Percentiles rank a stretch among this genome's conserved stretches.
Conservation (phyloP, 2,797 vertebrate species). For the Smutsia gigantea region DNA sequence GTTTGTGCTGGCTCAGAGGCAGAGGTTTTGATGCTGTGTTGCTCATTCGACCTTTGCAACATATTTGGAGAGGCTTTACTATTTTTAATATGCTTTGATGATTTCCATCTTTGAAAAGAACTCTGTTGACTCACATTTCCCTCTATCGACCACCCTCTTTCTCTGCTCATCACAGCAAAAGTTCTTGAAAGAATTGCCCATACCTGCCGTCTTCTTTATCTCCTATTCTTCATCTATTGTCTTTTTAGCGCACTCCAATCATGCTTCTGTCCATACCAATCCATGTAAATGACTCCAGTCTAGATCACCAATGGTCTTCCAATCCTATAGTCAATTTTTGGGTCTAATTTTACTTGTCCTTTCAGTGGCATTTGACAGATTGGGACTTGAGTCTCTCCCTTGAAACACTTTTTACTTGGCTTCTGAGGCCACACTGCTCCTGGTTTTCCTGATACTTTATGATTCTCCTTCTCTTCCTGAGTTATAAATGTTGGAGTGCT, state of each 20-base stretch:
- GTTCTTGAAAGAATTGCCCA: neutral
- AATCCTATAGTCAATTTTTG: neutral
- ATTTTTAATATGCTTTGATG: neutral
- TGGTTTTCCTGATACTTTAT: neutral
- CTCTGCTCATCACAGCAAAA: neutral
- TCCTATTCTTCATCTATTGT: neutral
- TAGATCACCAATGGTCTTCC: neutral
- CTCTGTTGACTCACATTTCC: neutral
- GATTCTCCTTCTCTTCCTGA: slow-evolving; percentile 5
- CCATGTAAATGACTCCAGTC: neutral
- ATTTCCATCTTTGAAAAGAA: neutral
- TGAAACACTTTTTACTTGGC: neutral
- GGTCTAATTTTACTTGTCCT: neutral
- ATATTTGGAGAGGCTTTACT: neutral
- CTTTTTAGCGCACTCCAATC: neutral
- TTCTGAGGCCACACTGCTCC: neutral
- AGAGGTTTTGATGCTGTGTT: neutral
- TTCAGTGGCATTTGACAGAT: neutral
- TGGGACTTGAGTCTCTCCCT: neutral
- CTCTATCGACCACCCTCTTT: neutral
- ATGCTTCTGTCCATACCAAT: neutral
- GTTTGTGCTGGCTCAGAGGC: neutral
- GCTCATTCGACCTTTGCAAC: neutral
- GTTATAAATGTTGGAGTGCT: neutral
- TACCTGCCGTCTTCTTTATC: neutral